Conservation (phyloP, 2,888 invertebrate species). For the Lymantria dispar region DNA sequence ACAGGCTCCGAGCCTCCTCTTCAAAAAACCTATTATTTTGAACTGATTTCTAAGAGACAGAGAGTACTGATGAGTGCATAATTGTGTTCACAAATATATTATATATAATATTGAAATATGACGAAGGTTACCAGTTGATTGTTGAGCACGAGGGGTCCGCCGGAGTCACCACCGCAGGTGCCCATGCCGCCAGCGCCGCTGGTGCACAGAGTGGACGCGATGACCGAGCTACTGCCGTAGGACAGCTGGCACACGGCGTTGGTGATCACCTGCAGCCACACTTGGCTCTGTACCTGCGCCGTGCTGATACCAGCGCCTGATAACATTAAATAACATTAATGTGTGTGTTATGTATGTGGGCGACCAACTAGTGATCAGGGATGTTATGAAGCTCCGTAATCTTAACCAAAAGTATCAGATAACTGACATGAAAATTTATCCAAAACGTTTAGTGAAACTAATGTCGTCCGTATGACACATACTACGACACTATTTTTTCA, state of each 20-base stretch:
- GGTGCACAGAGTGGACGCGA: slow-evolving; percentile 37
- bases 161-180: slow-evolving; percentile 46
- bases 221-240: slow-evolving; percentile 26
- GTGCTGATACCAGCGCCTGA: background rate
- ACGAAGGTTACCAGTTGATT: background rate
- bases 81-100: too few species aligned
- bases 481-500: too few species aligned
- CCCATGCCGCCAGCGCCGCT: slow-evolving; percentile 31
- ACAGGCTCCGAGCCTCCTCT: background rate
- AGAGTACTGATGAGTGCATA: too few species aligned
- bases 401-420: too few species aligned
- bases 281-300: background rate
- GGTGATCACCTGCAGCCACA: slow-evolving; percentile 37
- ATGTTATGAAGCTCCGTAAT: too few species aligned
- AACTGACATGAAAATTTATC: too few species aligned
- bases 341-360: background rate
- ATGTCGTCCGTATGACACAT: too few species aligned
- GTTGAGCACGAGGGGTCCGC: slow-evolving; percentile 23
- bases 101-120: background rate
- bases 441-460: too few species aligned
- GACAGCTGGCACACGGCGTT: slow-evolving; percentile 30
- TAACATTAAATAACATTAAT: background rate
- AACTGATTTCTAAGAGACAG: background rate
- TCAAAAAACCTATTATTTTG: background rate
- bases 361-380: too few species aligned